phyloP scores from a whole-genome alignment of 2,797 vertebrate species.

The Rhabdophis nuchalis region DNA sequence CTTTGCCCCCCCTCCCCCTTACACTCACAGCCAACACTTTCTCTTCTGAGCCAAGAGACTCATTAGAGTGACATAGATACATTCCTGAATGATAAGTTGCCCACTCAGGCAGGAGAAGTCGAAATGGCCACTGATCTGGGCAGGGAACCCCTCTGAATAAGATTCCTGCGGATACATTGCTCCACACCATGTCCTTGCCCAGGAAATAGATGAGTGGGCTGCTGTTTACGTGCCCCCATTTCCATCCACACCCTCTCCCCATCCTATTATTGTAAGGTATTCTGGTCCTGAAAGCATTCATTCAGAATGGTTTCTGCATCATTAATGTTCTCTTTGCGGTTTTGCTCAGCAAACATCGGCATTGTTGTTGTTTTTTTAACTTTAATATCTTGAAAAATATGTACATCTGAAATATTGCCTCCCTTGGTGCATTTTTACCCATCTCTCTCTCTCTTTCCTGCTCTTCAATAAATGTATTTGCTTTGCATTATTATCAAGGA shows the following conservation, averaged over 20 bases:
- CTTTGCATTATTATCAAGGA: constrained; percentile 59
- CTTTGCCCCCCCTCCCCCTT: neutral
- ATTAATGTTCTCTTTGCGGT: constrained; percentile 44
- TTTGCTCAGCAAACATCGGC: neutral
- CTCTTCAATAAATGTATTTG: constrained; percentile 50
- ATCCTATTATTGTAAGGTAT: neutral
- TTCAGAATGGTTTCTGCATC: constrained; percentile 53
- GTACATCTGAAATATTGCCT: constrained; percentile 50
- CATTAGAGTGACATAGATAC: neutral
- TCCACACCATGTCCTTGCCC: constrained; percentile 32
- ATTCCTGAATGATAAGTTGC: neutral
- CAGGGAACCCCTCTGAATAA: neutral
- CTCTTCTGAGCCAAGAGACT: neutral
- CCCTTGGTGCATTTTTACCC: constrained; percentile 57
- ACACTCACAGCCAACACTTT: neutral
- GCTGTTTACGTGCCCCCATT: neutral
- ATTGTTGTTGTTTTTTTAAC: neutral
- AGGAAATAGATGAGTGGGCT: constrained; percentile 21
- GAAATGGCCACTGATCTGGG: neutral
- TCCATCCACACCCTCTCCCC: neutral
- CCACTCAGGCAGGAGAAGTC: neutral
- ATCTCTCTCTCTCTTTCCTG: constrained; percentile 60
- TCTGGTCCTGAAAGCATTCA: constrained; percentile 42
- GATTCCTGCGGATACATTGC: no score
- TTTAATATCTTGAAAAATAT: constrained; percentile 61